Conservation (phyloP, 2,888 invertebrate genomes). For the Meiosimyza decipiens region DNA sequence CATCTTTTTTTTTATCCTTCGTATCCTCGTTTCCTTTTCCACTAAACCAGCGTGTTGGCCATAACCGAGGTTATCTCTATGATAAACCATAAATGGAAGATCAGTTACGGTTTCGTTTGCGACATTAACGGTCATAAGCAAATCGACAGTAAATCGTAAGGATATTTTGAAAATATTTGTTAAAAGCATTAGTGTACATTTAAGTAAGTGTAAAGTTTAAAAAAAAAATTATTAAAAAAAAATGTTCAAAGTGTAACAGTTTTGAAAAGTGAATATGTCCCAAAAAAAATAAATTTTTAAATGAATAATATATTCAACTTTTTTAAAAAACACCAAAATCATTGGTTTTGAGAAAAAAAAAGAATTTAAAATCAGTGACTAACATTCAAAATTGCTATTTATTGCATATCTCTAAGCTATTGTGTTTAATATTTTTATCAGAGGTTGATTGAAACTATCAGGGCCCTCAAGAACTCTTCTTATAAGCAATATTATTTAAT, state of each 20-base stretch:
- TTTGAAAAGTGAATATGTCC: too few species aligned
- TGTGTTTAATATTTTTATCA: too few species aligned
- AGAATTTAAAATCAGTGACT: too few species aligned
- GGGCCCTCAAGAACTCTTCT: too few species aligned
- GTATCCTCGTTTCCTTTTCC: neutral
- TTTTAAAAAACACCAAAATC: too few species aligned
- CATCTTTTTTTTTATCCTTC: conserved; percentile 20
- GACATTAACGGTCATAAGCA: conserved; percentile 55
- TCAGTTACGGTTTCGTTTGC: conserved; percentile 62
- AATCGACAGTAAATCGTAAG: conserved; percentile 34
- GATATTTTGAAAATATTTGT: conserved; percentile 24
- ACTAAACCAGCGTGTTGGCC: conserved; percentile 22
- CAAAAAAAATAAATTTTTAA: too few species aligned
- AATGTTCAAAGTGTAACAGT: conserved; percentile 10
- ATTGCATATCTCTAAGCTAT: too few species aligned
- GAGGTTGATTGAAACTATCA: too few species aligned
- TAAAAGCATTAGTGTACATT: conserved; percentile 20
- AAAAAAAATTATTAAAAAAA: conserved; percentile 11
- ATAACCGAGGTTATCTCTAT: conserved; percentile 61
- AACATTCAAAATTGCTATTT: too few species aligned
- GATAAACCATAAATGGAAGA: conserved; percentile 54
- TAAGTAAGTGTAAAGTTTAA: conserved; percentile 7
- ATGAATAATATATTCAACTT: too few species aligned
- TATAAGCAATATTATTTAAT: too few species aligned
- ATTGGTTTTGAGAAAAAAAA: too few species aligned